These are phyloP conservation scores for Pteria penguin DNA, from an alignment of 2,888 invertebrate genomes.

Conservation along the genomic window DNA sequence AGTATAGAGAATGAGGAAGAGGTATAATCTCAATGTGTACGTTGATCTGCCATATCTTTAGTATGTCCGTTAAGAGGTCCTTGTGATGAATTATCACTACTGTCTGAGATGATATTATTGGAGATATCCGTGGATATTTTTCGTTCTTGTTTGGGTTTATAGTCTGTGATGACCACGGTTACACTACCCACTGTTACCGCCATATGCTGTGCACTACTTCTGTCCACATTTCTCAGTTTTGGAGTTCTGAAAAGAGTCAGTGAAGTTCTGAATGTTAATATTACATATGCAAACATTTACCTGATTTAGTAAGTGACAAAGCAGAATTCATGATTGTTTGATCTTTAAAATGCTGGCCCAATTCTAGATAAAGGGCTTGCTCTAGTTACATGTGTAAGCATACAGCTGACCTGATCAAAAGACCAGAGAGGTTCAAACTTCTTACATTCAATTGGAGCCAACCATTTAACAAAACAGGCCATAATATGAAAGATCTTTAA, in stretches of 20 bases:
- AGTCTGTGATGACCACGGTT: conserved; percentile 98
- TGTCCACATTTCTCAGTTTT: conserved; percentile 85
- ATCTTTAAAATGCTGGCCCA: too few relatives aligned
- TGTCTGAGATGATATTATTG: conserved; percentile 61
- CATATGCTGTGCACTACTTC: conserved; percentile 94
- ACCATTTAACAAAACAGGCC: too few relatives aligned
- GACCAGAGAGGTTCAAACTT: too few relatives aligned
- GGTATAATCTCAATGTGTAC: not conserved
- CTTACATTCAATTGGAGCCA: too few relatives aligned
- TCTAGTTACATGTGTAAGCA: too few relatives aligned
- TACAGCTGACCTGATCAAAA: too few relatives aligned
- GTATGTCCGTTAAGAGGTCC: conserved; percentile 1
- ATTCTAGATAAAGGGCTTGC: too few relatives aligned
- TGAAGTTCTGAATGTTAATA: not conserved
- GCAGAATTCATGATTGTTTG: too few relatives aligned
- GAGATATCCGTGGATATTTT: conserved; percentile 55
- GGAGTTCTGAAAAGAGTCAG: conserved; percentile 81
- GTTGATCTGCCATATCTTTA: not conserved
- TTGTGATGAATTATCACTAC: conserved; percentile 67
- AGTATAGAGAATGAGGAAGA: too few relatives aligned
- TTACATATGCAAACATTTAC: not conserved
- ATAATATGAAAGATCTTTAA: too few relatives aligned
- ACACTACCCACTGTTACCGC: conserved; percentile 98
- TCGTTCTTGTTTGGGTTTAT: conserved; percentile 75
- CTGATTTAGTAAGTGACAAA: too few relatives aligned